These are phyloP conservation scores for Tethea ocularis DNA, from an alignment of 2,888 invertebrate genomes.

Conservation along the genomic window DNA sequence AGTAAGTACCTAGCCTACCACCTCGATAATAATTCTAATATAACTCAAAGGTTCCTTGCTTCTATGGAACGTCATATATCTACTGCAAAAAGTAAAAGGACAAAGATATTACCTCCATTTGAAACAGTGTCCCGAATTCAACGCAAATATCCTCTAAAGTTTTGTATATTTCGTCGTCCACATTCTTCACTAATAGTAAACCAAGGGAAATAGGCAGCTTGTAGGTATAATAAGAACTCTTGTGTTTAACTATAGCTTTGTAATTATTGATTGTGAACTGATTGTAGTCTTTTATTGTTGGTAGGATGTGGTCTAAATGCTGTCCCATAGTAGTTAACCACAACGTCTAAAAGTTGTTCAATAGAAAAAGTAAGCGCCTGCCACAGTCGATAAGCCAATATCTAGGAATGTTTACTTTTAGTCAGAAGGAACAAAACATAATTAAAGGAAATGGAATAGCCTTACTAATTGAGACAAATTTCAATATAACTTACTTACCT, in stretches of 20 bases:
- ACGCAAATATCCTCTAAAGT: slow-evolving; percentile 90
- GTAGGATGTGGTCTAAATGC: slow-evolving; percentile 88
- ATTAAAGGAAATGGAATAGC: too few relatives aligned
- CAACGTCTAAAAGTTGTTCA: slow-evolving; percentile 44
- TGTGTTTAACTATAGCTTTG: slow-evolving; percentile 91
- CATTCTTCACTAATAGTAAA: slow-evolving; percentile 88
- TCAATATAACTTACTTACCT: too few relatives aligned
- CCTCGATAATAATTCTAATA: too few relatives aligned
- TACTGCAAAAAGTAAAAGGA: not conserved
- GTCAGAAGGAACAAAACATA: too few relatives aligned
- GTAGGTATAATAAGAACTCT: slow-evolving; percentile 95
- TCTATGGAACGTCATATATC: too few relatives aligned
- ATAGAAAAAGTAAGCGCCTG: not conserved
- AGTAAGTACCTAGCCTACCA: too few relatives aligned
- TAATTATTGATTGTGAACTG: slow-evolving; percentile 92
- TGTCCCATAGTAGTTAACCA: slow-evolving; percentile 90
- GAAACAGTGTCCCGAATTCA: slow-evolving; percentile 95
- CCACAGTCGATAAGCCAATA: too few relatives aligned
- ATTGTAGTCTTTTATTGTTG: slow-evolving; percentile 51
- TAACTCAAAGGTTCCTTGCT: too few relatives aligned
- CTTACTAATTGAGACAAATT: too few relatives aligned
- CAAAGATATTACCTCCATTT: slow-evolving; percentile 90
- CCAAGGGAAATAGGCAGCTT: slow-evolving; percentile 93
- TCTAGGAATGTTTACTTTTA: too few relatives aligned
- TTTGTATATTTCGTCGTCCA: slow-evolving; percentile 87